Evolutionary conservation across 1,140 invertebrate species (phyloP), one percentile per base, ranked within the genome.

Genomic region (Muscidifurax raptorellus): DNA sequence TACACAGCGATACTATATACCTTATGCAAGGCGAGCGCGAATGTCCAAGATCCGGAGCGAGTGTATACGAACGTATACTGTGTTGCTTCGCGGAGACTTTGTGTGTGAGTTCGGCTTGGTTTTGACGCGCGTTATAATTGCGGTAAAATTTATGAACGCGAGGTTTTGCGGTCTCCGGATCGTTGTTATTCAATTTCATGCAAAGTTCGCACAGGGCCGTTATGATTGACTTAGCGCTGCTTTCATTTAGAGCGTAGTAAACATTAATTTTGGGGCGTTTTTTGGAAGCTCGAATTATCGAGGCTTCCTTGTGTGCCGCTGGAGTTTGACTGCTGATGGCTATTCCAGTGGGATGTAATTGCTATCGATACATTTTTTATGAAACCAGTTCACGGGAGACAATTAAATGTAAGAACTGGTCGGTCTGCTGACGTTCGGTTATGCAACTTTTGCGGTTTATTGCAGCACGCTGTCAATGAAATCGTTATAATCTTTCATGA

Each of bases 21-120:
- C 90, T 92, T 92, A 91, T 90, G 92, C 91, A 92, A 92, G 90
- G 47, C 82, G 74, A 59, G 22, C 52, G 52, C 52, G 52, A 59
- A n/a, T 59, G 18, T 59, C 52, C 47, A 52, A 12, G 47, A 52
- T 52, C 47, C 47, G 47, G 18, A 52, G 47, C 5, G 47, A 22
- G 47, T 52, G 44, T 47, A 47, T 47, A 47, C 10, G 2, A 47
- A 5, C 2, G 1, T 5, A 9, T 47, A 5, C 1, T 47, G 13
- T 22, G 47, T 52, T 88, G 66, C 87, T 40, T 40, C 36, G 36
- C 36, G 36, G 36, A 1, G 10, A 12, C 6, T 40, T 9, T 40
- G 36, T 10, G 36, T 3, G 47, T 1, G 47, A 52, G 13, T 52
- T 52, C n/a, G 13, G 47, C 13, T 12, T 18, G 13, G 4, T 52